These are phyloP conservation scores for Calliphora vicina DNA, from an alignment of 1,140 invertebrate species.

Conservation along the genomic window DNA sequence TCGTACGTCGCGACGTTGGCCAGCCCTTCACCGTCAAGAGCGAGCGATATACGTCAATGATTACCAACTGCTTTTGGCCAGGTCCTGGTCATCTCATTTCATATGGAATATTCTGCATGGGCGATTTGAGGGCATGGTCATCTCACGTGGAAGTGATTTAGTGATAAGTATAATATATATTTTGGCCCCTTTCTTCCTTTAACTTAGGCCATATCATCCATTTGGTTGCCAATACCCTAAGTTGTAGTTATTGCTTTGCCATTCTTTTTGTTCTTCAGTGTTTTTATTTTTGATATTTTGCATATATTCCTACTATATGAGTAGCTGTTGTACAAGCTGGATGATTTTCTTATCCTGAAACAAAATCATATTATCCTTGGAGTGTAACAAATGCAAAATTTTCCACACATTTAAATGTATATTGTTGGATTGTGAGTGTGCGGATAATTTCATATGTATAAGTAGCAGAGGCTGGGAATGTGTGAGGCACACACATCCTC, in stretches of 20 bases:
- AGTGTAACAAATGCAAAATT: constrained; percentile 43
- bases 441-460: neutral
- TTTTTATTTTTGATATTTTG: neutral
- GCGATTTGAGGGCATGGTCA: no score
- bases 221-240: neutral
- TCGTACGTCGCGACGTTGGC: no score
- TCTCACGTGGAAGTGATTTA: no score
- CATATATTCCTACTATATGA: neutral
- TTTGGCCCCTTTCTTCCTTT: neutral
- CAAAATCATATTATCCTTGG: constrained; percentile 37
- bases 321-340: neutral
- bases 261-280: neutral
- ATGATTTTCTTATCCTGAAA: constrained; percentile 14
- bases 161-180: no score
- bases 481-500: neutral
- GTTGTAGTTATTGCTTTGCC: neutral
- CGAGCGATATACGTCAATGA: no score
- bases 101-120: no score
- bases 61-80: no score
- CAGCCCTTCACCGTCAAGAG: no score
- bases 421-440: neutral
- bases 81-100: no score
- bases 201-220: neutral
- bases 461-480: neutral
- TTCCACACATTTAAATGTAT: constrained; percentile 43